Conservation (phyloP, 2,113 vertebrate genomes). For the Rhinolophus sinicus region DNA sequence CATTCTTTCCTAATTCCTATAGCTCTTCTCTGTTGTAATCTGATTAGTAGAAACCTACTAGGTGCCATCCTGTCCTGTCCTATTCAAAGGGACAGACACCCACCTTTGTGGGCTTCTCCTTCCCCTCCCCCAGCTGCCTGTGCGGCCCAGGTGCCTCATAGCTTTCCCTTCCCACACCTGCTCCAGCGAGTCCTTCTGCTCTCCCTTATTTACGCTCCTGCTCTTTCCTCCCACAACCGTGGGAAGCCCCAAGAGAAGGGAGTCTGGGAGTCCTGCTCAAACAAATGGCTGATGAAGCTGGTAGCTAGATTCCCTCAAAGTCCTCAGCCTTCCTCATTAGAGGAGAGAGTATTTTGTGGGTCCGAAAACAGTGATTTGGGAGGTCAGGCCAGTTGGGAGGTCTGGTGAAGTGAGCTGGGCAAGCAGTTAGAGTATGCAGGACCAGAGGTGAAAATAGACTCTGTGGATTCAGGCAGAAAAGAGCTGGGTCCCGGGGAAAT, state of each 20-base stretch:
- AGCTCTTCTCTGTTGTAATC: not conserved
- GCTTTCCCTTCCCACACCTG: not conserved
- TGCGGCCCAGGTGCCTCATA: no score
- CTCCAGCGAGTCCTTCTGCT: not conserved
- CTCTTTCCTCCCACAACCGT: not conserved
- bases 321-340: not conserved
- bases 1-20: not conserved
- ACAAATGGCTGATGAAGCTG: not conserved
- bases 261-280: not conserved
- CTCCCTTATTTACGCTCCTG: no score
- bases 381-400: not conserved
- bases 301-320: not conserved
- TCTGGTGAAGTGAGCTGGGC: not conserved
- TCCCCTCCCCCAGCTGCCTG: not conserved
- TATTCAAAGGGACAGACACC: not conserved
- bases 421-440: not conserved
- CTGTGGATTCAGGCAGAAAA: not conserved
- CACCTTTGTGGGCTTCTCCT: not conserved
- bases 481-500: not conserved
- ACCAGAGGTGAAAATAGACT: not conserved
- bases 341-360: not conserved
- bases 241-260: not conserved
- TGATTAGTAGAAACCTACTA: not conserved
- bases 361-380: not conserved
- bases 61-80: not conserved